These are phyloP conservation scores for Monopterus albus DNA, from an alignment of 2,113 vertebrate species.

Conservation along the genomic window DNA sequence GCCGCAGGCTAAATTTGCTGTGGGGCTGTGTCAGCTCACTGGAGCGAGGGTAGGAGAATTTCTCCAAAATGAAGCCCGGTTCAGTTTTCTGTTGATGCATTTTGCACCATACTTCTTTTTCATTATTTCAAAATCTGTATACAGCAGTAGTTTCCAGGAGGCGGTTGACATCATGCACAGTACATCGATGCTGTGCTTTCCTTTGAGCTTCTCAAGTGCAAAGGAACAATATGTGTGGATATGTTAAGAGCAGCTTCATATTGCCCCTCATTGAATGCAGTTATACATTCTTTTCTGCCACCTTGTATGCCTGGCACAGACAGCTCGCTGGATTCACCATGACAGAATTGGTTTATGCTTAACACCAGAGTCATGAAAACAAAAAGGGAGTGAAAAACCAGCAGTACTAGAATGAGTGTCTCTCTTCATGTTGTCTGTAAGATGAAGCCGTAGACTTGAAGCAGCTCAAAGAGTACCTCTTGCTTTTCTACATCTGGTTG, in stretches of 20 bases:
- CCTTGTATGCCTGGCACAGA: neutral
- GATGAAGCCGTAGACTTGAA: neutral
- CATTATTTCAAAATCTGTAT: neutral
- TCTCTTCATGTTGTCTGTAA: neutral
- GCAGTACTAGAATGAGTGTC: neutral
- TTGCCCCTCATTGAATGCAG: neutral
- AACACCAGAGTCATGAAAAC: neutral
- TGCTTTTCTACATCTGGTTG: neutral
- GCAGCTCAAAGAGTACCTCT: neutral
- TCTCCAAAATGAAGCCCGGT: constrained; percentile 26
- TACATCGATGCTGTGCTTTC: neutral
- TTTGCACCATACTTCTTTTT: neutral
- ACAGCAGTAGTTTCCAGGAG: neutral
- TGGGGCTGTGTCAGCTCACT: constrained; percentile 39
- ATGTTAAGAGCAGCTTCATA: constrained; percentile 31
- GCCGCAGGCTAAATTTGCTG: constrained; percentile 45
- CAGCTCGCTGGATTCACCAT: neutral
- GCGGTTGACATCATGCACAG: neutral
- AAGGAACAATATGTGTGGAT: constrained; percentile 14
- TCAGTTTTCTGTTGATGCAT: constrained; percentile 16
- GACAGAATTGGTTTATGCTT: neutral
- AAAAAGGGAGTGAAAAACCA: too few relatives aligned
- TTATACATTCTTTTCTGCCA: neutral
- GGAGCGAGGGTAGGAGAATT: constrained; percentile 18
- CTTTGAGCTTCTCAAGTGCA: neutral